Evolutionary conservation across 1,140 invertebrate species (phyloP), one percentile per base, ranked within the genome.

Genomic region (Anastrepha ludens): DNA sequence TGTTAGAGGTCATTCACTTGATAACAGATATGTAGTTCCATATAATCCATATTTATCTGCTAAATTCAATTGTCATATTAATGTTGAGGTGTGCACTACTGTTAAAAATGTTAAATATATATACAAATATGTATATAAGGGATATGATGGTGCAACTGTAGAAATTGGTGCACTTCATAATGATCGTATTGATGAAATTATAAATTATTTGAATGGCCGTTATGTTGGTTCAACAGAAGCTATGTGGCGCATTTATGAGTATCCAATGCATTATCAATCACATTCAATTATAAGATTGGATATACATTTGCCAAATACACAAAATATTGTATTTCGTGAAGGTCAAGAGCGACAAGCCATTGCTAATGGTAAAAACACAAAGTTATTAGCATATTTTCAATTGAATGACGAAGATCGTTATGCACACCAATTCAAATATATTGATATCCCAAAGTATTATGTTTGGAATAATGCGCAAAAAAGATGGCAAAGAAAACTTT

Each of bases 201-300:
- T 67, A 41, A 55, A n/a, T 58, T 90, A 86, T 86, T 15, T 90
- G 62, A 88, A 88, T 86, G 89, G 86, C 2, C 59, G 90, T 55
- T 93, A 92, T 89, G 88, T 93, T 9, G 88, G 90, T 50, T 87
- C 89, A 1, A 70, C 88, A 39, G 92, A 93, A 89, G 92, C 90
- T 55, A 74, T 88, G 29, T 93, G 91, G 91, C 85, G 90, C 55
- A 89, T 93, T 55, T 87, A 88, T 2, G 87, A 87, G 64, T 90
- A 89, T 60, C 47, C 59, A 3, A 85, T 92, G 60, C 67, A 87
- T 39, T 85, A 6, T 20, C 59, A 88, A 44, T 67, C 86, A 87
- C 65, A 86, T 86, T 6, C 50, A 17, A n/a, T 62, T 13, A 17
- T 17, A 11, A 7, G 60, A 17, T 15, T 62, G 3, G 4, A 62